Conservation (phyloP, 2,113 vertebrate genomes). For the Gallinago paraguaiae region DNA sequence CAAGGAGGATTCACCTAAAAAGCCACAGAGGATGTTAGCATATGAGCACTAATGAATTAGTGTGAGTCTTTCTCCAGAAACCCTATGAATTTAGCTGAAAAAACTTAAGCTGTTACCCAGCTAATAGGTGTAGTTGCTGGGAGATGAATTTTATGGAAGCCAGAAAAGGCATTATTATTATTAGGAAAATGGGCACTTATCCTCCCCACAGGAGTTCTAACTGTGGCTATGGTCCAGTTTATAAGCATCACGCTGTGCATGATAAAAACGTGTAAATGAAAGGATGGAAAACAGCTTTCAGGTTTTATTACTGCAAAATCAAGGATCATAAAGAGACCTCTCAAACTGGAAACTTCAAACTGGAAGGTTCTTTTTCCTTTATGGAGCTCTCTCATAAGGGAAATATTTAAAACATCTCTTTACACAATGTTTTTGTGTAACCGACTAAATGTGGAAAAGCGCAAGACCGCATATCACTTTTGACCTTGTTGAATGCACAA, state of each 20-base stretch:
- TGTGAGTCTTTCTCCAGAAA: neutral
- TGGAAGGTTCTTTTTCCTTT: constrained; percentile 14
- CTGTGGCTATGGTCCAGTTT: constrained; percentile 27
- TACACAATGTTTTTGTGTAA: neutral
- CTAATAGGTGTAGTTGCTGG: neutral
- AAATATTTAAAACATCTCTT: neutral
- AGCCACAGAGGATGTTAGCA: neutral
- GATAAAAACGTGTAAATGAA: constrained; percentile 52
- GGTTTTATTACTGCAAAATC: constrained; percentile 47
- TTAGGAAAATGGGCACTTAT: constrained; percentile 28
- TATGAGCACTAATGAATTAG: neutral
- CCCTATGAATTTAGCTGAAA: constrained; percentile 2
- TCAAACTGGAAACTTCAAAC: neutral
- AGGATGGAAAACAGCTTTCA: constrained; percentile 13
- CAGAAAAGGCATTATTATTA: constrained; percentile 22
- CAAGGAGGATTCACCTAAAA: neutral
- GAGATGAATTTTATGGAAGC: constrained; percentile 37
- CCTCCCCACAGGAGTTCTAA: constrained; percentile 8
- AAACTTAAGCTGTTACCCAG: neutral
- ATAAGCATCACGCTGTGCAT: neutral
- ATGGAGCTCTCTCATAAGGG: neutral
- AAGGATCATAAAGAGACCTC: constrained; percentile 21
- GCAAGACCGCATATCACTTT: neutral
- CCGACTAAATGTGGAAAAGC: neutral
- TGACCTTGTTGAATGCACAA: neutral